Conservation (phyloP, 2,888 invertebrate genomes). For the Leptinotarsa rubiginosa region DNA sequence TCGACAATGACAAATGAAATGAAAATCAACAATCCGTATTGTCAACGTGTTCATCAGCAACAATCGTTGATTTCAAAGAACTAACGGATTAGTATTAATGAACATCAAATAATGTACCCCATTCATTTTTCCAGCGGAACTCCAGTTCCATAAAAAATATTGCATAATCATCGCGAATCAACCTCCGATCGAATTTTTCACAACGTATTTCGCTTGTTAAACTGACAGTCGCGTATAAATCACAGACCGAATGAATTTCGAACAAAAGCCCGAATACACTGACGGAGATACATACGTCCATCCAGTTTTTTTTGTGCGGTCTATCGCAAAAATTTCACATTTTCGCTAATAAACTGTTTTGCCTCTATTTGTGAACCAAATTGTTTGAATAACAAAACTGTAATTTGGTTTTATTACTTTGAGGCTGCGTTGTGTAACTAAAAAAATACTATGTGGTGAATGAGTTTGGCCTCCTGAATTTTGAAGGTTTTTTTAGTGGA, state of each 20-base stretch:
- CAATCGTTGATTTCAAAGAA: neutral
- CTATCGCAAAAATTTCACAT: neutral
- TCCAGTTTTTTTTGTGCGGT: neutral
- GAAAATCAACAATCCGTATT: too few species aligned
- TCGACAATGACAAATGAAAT: too few species aligned
- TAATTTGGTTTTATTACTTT: neutral
- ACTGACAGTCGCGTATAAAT: slow-evolving; percentile 1
- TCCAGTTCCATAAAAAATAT: neutral
- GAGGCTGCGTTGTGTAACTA: neutral
- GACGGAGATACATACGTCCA: slow-evolving; percentile 6
- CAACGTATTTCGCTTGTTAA: slow-evolving; percentile 3
- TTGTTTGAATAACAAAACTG: neutral
- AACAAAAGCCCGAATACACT: slow-evolving; percentile 1
- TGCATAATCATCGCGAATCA: neutral
- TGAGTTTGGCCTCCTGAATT: neutral
- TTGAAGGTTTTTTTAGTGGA: too few species aligned
- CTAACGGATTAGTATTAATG: neutral
- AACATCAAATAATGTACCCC: neutral
- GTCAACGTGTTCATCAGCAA: too few species aligned
- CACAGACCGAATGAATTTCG: neutral
- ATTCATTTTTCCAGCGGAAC: slow-evolving; percentile 2
- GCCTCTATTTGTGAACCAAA: slow-evolving; percentile 3
- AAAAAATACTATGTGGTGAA: neutral
- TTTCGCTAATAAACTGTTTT: slow-evolving; percentile 9
- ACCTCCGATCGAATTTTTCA: neutral